Evolutionary conservation across 64 coral and sea anemone genomes (phyloP), one percentile per base, ranked within the genome.

Genomic region (Pachyseris speciosa): DNA sequence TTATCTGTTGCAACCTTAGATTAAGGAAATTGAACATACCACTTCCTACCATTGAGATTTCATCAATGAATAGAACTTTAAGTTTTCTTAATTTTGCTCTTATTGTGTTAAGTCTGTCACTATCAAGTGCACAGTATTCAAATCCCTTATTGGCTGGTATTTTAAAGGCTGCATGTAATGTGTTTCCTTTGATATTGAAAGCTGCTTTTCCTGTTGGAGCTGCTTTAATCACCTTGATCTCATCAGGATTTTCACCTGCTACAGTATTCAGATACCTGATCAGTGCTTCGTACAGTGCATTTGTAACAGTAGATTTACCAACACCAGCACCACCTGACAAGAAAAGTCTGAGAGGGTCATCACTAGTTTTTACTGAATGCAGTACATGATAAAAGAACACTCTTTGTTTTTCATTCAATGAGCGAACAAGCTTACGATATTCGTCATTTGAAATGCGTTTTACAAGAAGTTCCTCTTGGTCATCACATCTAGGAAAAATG

Each of bases 1-100:
- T 83, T 34, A 92, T 84, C 75, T 92, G 89, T 65, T 92, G 89
- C 24, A 84, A 84, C 16, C 89, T 43, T 65, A 84, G 85, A 84
- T 91, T 84, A 1, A 92, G 13, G 49, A 92, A 92, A 52, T 92
- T 92, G 64, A 92, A 92, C 89, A 92, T 92, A 19, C 89, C 89
- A 92, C 89, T 92, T 40, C 90, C 90, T 2, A 85, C 68, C 90
- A 92, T 84, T 3, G 50, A 92, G 9, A 91, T 83, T 64, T 91
- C 88, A 91, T 91, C 76, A 70, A 91, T 91, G 71, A 73, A 84
- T 72, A 74, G 1, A 7, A 84, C 44, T 26, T 51, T 52, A 7
- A 92, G 79, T 69, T 84, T 74, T 7, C 13, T 44, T 27, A 92
- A 34, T 48, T 92, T 40, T 74, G 78, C 5, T 59, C 77, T 17